A percentile compares a stretch with the other conserved stretches of the same genome.
These are phyloP conservation scores for Akabosia matsudoensis DNA, from an alignment of 1,140 invertebrate species.

Conservation along the genomic window DNA sequence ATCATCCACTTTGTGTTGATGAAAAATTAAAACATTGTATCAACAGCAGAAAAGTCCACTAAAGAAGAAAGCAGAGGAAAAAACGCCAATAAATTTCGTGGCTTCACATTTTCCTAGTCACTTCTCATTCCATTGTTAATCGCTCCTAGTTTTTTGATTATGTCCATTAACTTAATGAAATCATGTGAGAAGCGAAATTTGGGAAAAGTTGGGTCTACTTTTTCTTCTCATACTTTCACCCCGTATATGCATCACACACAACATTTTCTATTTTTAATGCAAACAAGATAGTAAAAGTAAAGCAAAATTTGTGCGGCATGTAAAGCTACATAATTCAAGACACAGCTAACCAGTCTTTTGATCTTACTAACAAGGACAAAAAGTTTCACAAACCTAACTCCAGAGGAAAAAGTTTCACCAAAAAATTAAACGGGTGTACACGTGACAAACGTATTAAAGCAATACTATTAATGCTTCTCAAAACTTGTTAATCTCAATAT, in stretches of 20 bases:
- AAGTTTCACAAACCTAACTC: no score
- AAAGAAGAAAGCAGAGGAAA: neutral
- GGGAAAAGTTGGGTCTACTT: neutral
- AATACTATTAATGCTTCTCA: neutral
- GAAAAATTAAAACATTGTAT: constrained; percentile 16
- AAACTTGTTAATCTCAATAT: neutral
- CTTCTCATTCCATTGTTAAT: constrained; percentile 19
- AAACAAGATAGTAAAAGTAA: no score
- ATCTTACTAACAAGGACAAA: no score
- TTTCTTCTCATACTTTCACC: neutral
- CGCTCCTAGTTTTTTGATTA: constrained; percentile 19
- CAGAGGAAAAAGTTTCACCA: neutral
- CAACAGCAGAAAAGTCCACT: neutral
- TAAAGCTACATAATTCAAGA: no score
- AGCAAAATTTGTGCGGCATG: no score
- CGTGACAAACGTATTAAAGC: neutral
- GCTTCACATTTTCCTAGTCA: constrained; percentile 9
- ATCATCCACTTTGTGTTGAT: constrained; percentile 11
- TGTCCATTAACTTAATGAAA: constrained; percentile 21
- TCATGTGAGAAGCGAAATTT: neutral
- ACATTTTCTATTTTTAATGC: no score
- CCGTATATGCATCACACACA: no score
- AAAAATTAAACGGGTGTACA: neutral
- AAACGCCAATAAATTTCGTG: neutral
- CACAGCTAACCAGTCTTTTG: no score